These are phyloP conservation scores for Peromyscus maniculatus DNA, from an alignment of 2,113 vertebrate species.

Conservation along the genomic window DNA sequence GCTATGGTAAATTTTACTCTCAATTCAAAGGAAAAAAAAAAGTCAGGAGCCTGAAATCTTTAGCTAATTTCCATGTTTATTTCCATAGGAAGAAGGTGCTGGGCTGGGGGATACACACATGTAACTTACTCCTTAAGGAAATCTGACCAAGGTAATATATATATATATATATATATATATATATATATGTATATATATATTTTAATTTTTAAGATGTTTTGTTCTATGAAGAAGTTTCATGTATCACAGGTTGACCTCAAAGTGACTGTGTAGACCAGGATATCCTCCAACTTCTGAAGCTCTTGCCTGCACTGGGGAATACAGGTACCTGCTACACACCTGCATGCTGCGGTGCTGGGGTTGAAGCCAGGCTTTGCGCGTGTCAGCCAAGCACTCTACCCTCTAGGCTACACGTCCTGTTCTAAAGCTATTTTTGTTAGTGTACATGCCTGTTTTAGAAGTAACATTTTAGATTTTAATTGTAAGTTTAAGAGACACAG, in stretches of 20 bases:
- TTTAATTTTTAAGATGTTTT: background rate
- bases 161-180: too few relatives aligned
- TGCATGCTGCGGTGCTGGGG: background rate
- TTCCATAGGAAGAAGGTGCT: too few relatives aligned
- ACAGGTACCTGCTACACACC: background rate
- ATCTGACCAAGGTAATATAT: background rate
- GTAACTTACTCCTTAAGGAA: background rate
- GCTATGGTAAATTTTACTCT: background rate
- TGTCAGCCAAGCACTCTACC: background rate
- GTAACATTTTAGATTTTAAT: constrained; percentile 31
- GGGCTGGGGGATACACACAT: background rate
- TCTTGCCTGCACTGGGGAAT: background rate
- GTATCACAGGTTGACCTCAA: background rate
- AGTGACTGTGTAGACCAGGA: background rate
- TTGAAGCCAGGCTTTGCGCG: background rate
- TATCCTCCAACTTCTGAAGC: background rate
- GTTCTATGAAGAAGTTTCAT: background rate
- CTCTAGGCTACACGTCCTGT: background rate
- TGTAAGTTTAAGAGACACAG: background rate
- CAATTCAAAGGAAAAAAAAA: background rate
- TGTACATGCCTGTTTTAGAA: background rate
- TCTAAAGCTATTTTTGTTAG: background rate
- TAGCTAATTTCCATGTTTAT: background rate
- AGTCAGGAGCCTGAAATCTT: background rate
- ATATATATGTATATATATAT: background rate